A percentile compares a stretch with the other conserved stretches of the same genome.
phyloP scores from a whole-genome alignment of 2,888 invertebrate genomes.

The Fragum fragum region DNA sequence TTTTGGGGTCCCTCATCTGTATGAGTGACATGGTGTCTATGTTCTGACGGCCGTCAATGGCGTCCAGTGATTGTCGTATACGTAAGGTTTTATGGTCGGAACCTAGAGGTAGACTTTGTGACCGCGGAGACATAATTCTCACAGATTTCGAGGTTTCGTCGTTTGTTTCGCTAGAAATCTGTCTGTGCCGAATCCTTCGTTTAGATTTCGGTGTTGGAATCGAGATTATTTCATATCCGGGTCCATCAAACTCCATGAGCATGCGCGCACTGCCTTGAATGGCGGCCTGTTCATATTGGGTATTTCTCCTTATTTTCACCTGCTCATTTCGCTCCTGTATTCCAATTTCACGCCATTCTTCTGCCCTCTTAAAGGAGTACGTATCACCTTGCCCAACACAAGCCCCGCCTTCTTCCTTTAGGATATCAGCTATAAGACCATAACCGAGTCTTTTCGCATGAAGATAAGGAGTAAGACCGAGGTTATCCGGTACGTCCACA shows the following conservation, averaged over 20 bases:
- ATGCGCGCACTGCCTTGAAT: constrained; percentile 69
- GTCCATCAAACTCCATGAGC: constrained; percentile 65
- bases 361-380: constrained; percentile 73
- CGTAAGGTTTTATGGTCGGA: constrained; percentile 24
- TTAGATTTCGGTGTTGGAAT: constrained; percentile 46
- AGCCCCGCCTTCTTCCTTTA: constrained; percentile 74
- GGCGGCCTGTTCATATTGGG: constrained; percentile 69
- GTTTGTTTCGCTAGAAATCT: neutral
- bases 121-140: constrained; percentile 49
- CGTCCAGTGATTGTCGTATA: constrained; percentile 17
- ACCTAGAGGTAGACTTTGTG: constrained; percentile 40
- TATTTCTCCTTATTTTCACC: constrained; percentile 45
- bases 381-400: constrained; percentile 73
- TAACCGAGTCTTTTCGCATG: constrained; percentile 81
- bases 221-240: constrained; percentile 55
- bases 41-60: constrained; percentile 22
- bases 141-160: constrained; percentile 46
- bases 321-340: constrained; percentile 73
- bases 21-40: constrained; percentile 70
- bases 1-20: constrained; percentile 67
- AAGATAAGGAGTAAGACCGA: constrained; percentile 82
- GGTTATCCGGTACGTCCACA: constrained; percentile 81
- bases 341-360: constrained; percentile 81
- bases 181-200: neutral
- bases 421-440: constrained; percentile 74